Evolutionary conservation across 2,797 vertebrate species (phyloP), one percentile per base, ranked within the genome.

Genomic region (Gymnoscopelus braueri): DNA sequence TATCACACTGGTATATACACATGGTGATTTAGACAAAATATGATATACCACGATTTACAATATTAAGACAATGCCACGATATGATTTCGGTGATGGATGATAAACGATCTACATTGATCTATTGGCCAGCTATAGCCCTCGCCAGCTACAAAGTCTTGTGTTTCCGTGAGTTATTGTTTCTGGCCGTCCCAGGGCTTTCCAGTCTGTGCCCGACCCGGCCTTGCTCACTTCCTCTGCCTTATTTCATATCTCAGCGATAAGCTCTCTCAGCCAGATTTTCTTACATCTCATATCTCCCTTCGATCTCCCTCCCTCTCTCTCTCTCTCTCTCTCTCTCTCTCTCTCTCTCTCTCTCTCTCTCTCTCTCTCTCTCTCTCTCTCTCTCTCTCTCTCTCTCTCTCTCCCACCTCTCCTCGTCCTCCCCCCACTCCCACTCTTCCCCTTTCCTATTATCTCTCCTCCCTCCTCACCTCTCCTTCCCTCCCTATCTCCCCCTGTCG

Each of bases 161-260:
- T 44, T 44, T 3, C 26, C 9, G 2, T 44, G 39, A 44, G 39
- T 44, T 44, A 44, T 44, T 44, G 39, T 44, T 44, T 44, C 39
- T 44, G 39, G 39, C 8, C 39, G 9, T 44, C 3, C 29, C 23
- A 50, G n/a, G 39, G 9, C 1, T 32, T 50, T 63, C 52, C 71
- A 54, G 47, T 60, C 58, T 74, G 29, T 62, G 74, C 72, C 65
- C 52, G 12, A 68, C 49, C 69, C 49, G 62, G 48, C 64, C 59
- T 75, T 3, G 53, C 11, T 70, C 68, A 62, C 69, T 57, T 79
- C 80, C 71, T 48, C 65, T 75, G 67, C 64, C 69, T 82, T 74
- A 79, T 80, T 88, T 75, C 67, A 83, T 29, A 65, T 69, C 55
- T 63, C 71, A 80, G 15, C 74, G 85, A 88, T 92, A 90, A 87